Evolutionary conservation across 2,113 vertebrate genomes (phyloP).

Genomic region (Etia nguti): DNA sequence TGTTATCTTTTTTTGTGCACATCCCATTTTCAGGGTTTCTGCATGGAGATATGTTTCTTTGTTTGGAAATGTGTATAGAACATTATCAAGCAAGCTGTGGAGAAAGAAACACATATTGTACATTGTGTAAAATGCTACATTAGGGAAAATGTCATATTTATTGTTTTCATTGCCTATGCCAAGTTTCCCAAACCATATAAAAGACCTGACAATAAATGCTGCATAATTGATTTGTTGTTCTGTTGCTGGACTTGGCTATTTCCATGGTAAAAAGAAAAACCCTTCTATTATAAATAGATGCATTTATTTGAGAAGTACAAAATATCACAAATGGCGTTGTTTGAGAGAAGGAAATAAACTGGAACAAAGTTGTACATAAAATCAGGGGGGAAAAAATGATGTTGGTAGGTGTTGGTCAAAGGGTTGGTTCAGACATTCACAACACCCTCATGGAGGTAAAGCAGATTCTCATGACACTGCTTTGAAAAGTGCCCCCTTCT

Average conservation of each 20-base stretch:
- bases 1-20: constrained; percentile 28
- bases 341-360: not conserved
- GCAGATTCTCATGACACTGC: not conserved
- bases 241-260: not conserved
- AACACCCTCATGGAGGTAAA: not conserved
- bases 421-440: not conserved
- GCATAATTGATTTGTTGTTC: constrained; percentile 26
- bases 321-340: not conserved
- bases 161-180: constrained; percentile 93
- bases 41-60: constrained; percentile 84
- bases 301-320: not conserved
- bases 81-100: constrained; percentile 62
- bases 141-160: constrained; percentile 96
- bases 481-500: rapidly evolving
- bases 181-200: constrained; percentile 83
- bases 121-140: constrained; percentile 99
- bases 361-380: not conserved
- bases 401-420: not conserved
- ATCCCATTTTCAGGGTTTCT: constrained; percentile 76
- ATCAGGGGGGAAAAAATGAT: not conserved
- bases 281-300: rapidly evolving
- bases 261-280: not conserved
- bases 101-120: constrained; percentile 77
- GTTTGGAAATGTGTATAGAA: constrained; percentile 83
- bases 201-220: constrained; percentile 72